Conservation (phyloP, 2,113 vertebrate species). For the Cyphomyrus discorhynchus region DNA sequence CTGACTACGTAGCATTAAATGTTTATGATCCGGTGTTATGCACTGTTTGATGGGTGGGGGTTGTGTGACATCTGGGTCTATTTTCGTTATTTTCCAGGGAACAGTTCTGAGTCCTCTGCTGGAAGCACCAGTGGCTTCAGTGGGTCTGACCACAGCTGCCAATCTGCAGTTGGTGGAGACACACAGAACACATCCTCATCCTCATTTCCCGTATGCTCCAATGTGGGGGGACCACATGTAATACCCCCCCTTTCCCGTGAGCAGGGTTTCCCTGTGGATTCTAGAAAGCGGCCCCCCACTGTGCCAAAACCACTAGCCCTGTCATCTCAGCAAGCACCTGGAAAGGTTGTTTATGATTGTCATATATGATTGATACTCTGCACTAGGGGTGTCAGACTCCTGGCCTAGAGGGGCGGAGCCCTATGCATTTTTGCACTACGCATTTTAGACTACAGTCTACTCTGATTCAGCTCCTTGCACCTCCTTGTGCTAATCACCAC, state of each 20-base stretch:
- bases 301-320: constrained; percentile 33
- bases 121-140: constrained; percentile 65
- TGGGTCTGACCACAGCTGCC: constrained; percentile 57
- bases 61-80: neutral
- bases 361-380: neutral
- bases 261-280: constrained; percentile 32
- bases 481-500: too few relatives aligned
- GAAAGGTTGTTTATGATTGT: constrained; percentile 11
- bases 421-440: too few relatives aligned
- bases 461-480: too few relatives aligned
- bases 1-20: neutral
- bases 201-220: constrained; percentile 9
- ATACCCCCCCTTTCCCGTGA: constrained; percentile 12
- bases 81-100: constrained; percentile 44
- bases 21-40: neutral
- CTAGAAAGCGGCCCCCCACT: constrained; percentile 35
- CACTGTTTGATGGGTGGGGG: neutral
- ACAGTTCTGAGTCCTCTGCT: constrained; percentile 63
- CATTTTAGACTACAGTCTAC: too few relatives aligned
- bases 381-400: too few relatives aligned
- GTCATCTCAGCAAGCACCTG: constrained; percentile 35
- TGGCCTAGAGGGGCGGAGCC: too few relatives aligned
- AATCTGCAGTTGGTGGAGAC: constrained; percentile 42
- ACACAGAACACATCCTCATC: neutral
- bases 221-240: neutral